A percentile compares a stretch with the other conserved stretches of the same genome.
These are phyloP conservation scores for Remorina albescens DNA, from an alignment of 2,797 vertebrate genomes.

Conservation along the genomic window DNA sequence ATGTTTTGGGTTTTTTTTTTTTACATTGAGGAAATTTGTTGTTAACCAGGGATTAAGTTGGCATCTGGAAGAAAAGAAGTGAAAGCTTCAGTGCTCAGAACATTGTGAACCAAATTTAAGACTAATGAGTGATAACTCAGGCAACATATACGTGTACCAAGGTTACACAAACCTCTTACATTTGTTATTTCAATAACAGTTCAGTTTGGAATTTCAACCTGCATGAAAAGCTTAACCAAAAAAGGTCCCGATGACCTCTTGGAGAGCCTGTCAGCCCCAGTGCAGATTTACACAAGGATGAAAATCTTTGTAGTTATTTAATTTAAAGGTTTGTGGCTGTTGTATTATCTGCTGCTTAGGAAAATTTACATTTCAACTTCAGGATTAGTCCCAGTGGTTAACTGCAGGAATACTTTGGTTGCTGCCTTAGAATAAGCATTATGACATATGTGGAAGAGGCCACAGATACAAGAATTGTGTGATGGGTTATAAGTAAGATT, in stretches of 20 bases:
- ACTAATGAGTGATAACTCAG: slow-evolving; percentile 17
- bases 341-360: not conserved
- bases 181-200: slow-evolving; percentile 23
- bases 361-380: not conserved
- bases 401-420: not conserved
- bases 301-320: too few species aligned
- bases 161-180: slow-evolving; percentile 20
- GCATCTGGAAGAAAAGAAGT: slow-evolving; percentile 15
- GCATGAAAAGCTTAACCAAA: not conserved
- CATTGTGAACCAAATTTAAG: slow-evolving; percentile 32
- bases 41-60: slow-evolving; percentile 12
- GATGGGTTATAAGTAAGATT: not conserved
- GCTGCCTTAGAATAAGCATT: too few species aligned
- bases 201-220: slow-evolving; percentile 15
- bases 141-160: slow-evolving; percentile 4
- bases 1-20: not conserved
- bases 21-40: not conserved
- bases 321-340: slow-evolving; percentile 2
- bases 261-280: not conserved
- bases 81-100: slow-evolving; percentile 17
- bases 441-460: too few species aligned
- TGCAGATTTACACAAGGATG: not conserved
- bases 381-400: not conserved
- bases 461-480: not conserved
- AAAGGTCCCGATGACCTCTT: slow-evolving; percentile 7